Base-by-base conservation (phyloP, 2,888 invertebrate genomes). In the Synergus japonicus region DNA sequence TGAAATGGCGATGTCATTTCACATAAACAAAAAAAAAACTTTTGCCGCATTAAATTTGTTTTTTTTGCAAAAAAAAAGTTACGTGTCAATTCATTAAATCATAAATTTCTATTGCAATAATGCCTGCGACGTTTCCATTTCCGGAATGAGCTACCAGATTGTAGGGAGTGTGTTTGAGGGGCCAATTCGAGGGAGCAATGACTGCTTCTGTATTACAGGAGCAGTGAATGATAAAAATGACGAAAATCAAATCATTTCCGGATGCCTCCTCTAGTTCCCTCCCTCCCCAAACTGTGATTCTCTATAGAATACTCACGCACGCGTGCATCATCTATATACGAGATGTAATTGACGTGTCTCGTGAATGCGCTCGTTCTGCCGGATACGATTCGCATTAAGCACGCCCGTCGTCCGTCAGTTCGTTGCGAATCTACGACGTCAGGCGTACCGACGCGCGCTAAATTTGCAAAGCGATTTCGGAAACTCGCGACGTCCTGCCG, bases 371-470 rank as follows among this genome's bases (percentile, higher is more conserved):
- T 84, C 88, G 86, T 83, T 88, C 89, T 88, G 86, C 88, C 89
- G 89, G 88, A 89, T 86, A 85, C 87, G 87, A 89, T 86, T 87
- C 89, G 87, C 86, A 89, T 89, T 89, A 88, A 88, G 86, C 88
- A 87, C 88, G 88, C 88, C 87, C 87, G 89, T 87, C 87, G 79
- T 82, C 80, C 86, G 84, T 87, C 88, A 86, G 84, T 84, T 83
- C 81, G 79, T 76, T 78, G 78, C 69, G 82, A 82, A 80, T 79
- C 80, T 77, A 73, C 79, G 76, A 49, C 80, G 77, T 77, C 67
- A 79, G 69, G 67, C 63, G 63, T 63, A 73, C 87, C 87, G 89
- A 87, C 87, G 79, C 63, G 76, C 83, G 80, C 83, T 84, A 83
- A 85, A 85, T 85, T 84, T 83, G 82, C 84, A 78, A 67, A 79